Evolutionary conservation across 2,113 vertebrate genomes (phyloP).

Genomic region (Petromus typicus): DNA sequence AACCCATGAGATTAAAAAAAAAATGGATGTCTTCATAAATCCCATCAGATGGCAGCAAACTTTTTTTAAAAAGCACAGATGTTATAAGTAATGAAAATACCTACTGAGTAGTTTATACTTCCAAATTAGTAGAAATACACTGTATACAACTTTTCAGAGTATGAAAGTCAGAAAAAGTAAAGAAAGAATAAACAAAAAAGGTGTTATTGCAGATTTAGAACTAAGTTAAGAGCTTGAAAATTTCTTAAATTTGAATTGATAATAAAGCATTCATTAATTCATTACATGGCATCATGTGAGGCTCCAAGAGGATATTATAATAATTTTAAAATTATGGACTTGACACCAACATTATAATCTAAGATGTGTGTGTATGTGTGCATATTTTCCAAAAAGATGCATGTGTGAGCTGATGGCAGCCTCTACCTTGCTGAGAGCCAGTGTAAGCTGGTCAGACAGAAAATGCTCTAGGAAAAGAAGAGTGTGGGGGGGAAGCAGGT

Average conservation of each 20-base stretch:
- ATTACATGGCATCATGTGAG: neutral
- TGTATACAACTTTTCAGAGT: neutral
- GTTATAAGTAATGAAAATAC: neutral
- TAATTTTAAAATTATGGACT: neutral
- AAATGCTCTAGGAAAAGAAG: neutral
- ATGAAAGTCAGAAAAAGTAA: neutral
- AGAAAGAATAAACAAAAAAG: neutral
- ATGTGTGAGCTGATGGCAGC: neutral
- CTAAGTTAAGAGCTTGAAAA: neutral
- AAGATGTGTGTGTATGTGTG: neutral
- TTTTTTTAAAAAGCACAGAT: neutral
- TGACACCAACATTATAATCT: neutral
- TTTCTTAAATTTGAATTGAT: neutral
- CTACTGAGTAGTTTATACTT: neutral
- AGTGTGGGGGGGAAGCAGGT: neutral
- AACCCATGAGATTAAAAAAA: neutral
- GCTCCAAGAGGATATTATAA: neutral
- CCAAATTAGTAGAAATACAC: constrained; percentile 14
- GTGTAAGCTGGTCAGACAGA: neutral
- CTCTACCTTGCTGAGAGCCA: neutral
- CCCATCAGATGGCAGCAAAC: neutral
- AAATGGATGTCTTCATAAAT: constrained; percentile 3
- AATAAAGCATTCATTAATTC: neutral
- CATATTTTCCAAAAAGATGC: neutral
- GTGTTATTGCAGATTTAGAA: constrained; percentile 1